Conservation (phyloP, 2,797 vertebrate species). For the Clamator glandarius region DNA sequence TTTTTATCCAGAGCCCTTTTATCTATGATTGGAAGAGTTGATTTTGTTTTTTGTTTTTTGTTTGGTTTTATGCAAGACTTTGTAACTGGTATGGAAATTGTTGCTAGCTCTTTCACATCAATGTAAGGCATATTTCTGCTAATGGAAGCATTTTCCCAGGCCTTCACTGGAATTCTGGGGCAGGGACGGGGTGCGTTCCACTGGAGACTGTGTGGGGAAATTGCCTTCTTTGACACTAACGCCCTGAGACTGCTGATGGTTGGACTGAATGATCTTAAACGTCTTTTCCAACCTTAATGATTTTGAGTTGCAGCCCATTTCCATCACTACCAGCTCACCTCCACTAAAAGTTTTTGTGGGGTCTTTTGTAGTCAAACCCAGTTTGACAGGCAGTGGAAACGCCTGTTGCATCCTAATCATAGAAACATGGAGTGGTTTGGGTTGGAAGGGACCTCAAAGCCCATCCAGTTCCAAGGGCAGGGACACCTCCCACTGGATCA, state of each 20-base stretch:
- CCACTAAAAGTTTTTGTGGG: rapidly evolving
- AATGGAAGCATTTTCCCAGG: background rate
- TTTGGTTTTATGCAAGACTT: background rate
- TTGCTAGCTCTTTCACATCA: background rate
- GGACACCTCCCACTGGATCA: too few species aligned
- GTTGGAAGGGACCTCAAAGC: too few species aligned
- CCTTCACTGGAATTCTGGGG: background rate
- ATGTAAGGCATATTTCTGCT: rapidly evolving
- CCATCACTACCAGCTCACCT: background rate
- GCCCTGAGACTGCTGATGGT: too few species aligned
- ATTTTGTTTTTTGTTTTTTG: background rate
- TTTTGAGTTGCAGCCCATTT: background rate
- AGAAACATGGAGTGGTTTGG: too few species aligned
- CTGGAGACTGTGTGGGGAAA: background rate
- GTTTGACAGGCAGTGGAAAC: background rate
- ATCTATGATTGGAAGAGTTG: background rate
- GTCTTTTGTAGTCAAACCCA: background rate
- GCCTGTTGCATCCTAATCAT: rapidly evolving
- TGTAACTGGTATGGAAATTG: background rate
- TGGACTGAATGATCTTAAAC: too few species aligned
- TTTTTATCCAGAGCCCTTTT: background rate
- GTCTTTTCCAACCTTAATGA: too few species aligned
- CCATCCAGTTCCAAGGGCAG: too few species aligned
- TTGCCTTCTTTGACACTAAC: background rate
- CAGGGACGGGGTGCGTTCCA: background rate